Percentiles rank a stretch among this genome's conserved stretches.
These are phyloP conservation scores for Chrysaora quinquecirrha DNA, from an alignment of 30 jellyfish, hydroid and myxozoan genomes.

Conservation along the genomic window DNA sequence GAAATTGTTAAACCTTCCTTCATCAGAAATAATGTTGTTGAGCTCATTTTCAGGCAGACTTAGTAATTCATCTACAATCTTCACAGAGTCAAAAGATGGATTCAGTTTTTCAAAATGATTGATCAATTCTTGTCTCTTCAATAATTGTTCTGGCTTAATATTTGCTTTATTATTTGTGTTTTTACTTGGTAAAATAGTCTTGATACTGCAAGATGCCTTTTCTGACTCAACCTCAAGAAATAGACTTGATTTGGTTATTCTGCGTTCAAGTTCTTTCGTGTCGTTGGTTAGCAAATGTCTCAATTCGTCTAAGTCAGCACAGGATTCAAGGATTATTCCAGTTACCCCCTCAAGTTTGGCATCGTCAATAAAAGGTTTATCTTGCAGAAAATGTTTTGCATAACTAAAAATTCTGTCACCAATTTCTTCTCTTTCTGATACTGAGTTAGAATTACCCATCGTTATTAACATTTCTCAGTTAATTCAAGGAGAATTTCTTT, in stretches of 20 bases:
- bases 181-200: neutral
- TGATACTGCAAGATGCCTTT: neutral
- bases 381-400: constrained; percentile 27
- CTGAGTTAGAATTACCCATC: constrained; percentile 43
- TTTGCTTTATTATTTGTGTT: neutral
- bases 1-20: constrained; percentile 22
- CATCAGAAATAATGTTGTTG: constrained; percentile 13
- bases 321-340: constrained; percentile 41
- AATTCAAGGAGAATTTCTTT: too few species aligned
- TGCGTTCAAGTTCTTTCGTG: constrained; percentile 36
- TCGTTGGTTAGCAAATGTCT: neutral
- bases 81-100: constrained; percentile 24
- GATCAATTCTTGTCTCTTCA: constrained; percentile 26
- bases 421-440: constrained; percentile 14
- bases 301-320: constrained; percentile 14
- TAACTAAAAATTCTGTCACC: constrained; percentile 40
- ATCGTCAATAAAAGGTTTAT: neutral
- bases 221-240: neutral
- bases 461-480: too few species aligned
- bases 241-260: constrained; percentile 34
- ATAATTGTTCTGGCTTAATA: neutral
- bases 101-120: constrained; percentile 30
- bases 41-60: constrained; percentile 45
- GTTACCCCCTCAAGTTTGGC: constrained; percentile 36
- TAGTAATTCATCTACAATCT: constrained; percentile 42